Conservation (phyloP, 1,140 invertebrate genomes). For the Battus philenor region DNA sequence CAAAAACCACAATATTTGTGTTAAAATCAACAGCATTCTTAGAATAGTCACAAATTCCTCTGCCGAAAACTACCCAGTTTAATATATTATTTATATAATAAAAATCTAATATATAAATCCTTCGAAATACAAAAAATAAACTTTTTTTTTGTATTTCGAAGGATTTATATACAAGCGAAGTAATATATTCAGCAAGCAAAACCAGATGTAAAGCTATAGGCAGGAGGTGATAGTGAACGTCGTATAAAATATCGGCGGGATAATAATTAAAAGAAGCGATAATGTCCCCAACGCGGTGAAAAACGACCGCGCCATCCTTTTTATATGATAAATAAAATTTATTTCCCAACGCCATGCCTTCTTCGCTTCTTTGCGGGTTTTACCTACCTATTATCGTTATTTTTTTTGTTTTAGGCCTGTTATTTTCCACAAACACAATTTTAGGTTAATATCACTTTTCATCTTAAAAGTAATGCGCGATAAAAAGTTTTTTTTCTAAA, state of each 20-base stretch:
- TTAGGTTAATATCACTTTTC: background rate
- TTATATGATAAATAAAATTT: conserved; percentile 77
- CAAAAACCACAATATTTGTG: no score
- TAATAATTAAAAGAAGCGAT: conserved; percentile 75
- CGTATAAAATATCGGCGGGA: conserved; percentile 67
- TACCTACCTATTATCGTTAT: conserved; percentile 41
- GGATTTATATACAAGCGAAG: conserved; percentile 40
- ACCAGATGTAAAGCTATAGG: background rate
- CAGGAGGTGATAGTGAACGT: conserved; percentile 13
- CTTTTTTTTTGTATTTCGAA: no score
- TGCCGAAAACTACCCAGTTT: no score
- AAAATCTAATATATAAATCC: conserved; percentile 40
- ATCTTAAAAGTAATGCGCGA: no score
- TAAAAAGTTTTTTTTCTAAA: no score
- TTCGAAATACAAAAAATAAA: no score
- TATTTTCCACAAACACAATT: conserved; percentile 17
- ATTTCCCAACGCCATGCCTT: conserved; percentile 50
- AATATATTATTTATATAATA: no score
- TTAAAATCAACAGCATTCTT: no score
- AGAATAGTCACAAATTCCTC: no score
- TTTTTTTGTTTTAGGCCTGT: conserved; percentile 39
- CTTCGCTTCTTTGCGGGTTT: conserved; percentile 49
- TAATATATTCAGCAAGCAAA: conserved; percentile 14
- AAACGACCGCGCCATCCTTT: conserved; percentile 72
- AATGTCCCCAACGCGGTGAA: conserved; percentile 68